phyloP scores from a whole-genome alignment of 35 echinoderm and acorn worm species.

The Heliocidaris erythrogramma region DNA sequence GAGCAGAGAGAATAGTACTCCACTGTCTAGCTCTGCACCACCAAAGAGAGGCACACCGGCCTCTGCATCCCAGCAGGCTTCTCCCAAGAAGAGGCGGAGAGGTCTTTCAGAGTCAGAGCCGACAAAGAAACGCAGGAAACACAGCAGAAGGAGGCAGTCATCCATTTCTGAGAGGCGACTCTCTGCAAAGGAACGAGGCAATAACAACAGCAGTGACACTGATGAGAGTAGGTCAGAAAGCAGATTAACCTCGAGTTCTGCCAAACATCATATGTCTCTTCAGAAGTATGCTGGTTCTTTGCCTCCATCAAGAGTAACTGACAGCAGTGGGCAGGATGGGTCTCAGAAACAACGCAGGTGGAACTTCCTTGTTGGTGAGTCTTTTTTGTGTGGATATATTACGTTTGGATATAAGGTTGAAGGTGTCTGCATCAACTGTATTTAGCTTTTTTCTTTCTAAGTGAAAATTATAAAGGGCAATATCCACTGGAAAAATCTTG shows the following conservation, averaged over 20 bases:
- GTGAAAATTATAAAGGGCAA: too few relatives aligned
- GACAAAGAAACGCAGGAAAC: conserved; percentile 59
- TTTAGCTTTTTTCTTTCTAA: too few relatives aligned
- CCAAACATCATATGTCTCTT: neutral
- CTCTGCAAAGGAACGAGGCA: conserved; percentile 48
- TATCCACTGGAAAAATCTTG: too few relatives aligned
- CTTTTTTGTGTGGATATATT: too few relatives aligned
- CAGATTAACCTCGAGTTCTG: conserved; percentile 32
- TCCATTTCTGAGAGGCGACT: conserved; percentile 61
- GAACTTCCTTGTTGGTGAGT: conserved; percentile 70
- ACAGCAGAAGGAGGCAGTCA: conserved; percentile 55
- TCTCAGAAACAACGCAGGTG: conserved; percentile 53
- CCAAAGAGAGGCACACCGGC: neutral
- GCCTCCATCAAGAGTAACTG: neutral
- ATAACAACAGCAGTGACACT: conserved; percentile 88
- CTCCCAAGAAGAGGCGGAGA: conserved; percentile 69
- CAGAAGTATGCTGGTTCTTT: neutral
- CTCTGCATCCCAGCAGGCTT: neutral
- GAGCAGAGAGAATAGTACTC: neutral
- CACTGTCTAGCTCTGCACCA: neutral
- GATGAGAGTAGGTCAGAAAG: conserved; percentile 80
- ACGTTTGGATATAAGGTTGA: too few relatives aligned
- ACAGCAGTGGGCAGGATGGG: conserved; percentile 26
- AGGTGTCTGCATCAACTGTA: too few relatives aligned
- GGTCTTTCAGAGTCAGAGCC: conserved; percentile 55